Evolutionary conservation across 30 jellyfish, hydroid and myxozoan species (phyloP).

Genomic region (Cassiopea andromeda): DNA sequence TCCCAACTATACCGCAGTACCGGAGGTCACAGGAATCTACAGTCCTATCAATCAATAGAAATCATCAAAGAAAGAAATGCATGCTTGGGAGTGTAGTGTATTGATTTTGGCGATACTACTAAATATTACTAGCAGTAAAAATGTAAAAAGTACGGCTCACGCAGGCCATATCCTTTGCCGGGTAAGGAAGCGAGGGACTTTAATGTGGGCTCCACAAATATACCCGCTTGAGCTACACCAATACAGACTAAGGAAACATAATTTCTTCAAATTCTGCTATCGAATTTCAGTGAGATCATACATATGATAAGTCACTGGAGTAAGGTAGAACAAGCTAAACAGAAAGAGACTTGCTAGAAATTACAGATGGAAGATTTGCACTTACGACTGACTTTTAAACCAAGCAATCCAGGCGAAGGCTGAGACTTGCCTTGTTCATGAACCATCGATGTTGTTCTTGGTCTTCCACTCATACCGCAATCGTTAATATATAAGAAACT

Average conservation of each 20-base stretch:
- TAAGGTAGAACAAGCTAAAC: too few species aligned
- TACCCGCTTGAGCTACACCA: not conserved
- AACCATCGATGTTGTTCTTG: slow-evolving; percentile 83
- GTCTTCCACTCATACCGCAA: slow-evolving; percentile 84
- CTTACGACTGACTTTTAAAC: slow-evolving; percentile 89
- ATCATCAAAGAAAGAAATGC: too few species aligned
- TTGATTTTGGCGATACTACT: too few species aligned
- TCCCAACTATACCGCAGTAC: not conserved
- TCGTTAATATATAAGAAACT: not conserved
- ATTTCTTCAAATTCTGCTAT: not conserved
- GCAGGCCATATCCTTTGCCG: not conserved
- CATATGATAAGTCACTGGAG: too few species aligned
- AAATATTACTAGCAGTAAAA: not conserved
- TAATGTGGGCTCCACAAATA: not conserved
- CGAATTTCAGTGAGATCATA: not conserved
- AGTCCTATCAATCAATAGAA: not conserved
- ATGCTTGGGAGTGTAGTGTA: too few species aligned
- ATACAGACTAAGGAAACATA: not conserved
- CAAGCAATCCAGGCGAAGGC: slow-evolving; percentile 75
- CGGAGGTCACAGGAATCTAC: not conserved
- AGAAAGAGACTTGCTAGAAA: not conserved
- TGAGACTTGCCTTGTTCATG: slow-evolving; percentile 76
- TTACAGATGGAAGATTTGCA: not conserved
- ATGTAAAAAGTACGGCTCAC: not conserved
- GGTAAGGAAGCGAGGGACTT: not conserved